phyloP scores from a whole-genome alignment of 1,140 invertebrate species.

The Diprion similis region DNA sequence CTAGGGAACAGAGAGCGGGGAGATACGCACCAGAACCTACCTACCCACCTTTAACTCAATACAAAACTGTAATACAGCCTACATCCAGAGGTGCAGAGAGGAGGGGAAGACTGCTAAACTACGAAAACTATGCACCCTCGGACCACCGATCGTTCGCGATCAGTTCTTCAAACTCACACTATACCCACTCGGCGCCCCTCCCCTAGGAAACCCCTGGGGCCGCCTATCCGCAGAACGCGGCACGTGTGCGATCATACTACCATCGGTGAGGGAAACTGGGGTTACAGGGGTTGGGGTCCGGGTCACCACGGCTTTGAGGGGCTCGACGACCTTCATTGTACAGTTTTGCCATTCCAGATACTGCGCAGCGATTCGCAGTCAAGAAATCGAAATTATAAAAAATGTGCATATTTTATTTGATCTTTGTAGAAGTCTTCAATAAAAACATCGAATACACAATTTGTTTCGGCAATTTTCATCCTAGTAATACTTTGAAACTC shows the following conservation, averaged over 20 bases:
- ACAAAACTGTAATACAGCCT: neutral
- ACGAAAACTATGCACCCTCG: neutral
- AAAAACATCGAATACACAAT: too few species aligned
- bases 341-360: too few species aligned
- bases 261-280: neutral
- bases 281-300: neutral
- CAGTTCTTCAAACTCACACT: neutral
- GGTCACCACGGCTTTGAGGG: neutral
- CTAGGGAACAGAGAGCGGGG: too few species aligned
- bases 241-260: neutral
- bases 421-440: too few species aligned
- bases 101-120: neutral
- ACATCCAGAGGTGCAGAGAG: too few species aligned
- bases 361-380: too few species aligned
- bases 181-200: neutral
- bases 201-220: neutral
- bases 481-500: too few species aligned
- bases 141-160: neutral
- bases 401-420: too few species aligned
- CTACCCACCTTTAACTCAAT: neutral
- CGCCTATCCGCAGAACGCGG: neutral
- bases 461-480: too few species aligned
- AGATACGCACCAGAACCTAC: too few species aligned
- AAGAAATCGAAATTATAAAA: too few species aligned
- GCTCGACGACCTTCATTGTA: too few species aligned